phyloP scores from a whole-genome alignment of 1,140 invertebrate genomes.

The Panagrolaimus sp. region DNA sequence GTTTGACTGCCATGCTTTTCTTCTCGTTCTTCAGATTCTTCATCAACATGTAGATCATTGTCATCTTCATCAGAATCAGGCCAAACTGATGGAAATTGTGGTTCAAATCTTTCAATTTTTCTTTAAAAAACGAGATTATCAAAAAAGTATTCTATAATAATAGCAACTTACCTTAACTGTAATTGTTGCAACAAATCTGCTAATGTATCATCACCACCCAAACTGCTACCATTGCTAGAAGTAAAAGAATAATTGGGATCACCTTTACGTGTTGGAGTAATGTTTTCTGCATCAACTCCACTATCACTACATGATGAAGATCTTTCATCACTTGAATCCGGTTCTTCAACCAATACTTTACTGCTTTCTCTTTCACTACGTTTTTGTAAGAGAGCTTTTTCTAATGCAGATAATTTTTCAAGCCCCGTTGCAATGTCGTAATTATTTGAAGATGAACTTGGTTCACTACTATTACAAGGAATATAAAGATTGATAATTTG shows the following conservation, averaged over 20 bases:
- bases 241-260: background rate
- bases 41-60: slow-evolving; percentile 21
- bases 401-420: background rate
- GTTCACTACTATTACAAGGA: background rate
- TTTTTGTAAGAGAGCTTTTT: slow-evolving; percentile 6
- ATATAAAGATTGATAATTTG: slow-evolving; percentile 5
- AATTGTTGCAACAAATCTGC: slow-evolving; percentile 8
- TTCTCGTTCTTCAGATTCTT: slow-evolving; percentile 17
- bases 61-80: slow-evolving; percentile 29
- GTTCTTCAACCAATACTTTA: background rate
- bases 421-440: background rate
- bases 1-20: slow-evolving; percentile 22
- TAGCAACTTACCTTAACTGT: background rate
- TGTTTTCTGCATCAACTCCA: slow-evolving; percentile 5
- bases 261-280: slow-evolving; percentile 1
- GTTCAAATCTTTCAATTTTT: slow-evolving; percentile 21
- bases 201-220: slow-evolving; percentile 5
- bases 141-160: too few species aligned
- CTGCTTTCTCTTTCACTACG: background rate
- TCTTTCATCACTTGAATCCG: background rate
- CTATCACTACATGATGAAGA: slow-evolving; percentile 9
- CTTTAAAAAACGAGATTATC: too few species aligned
- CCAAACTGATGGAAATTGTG: slow-evolving; percentile 17
- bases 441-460: background rate
- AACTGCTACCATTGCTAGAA: background rate